Base-by-base conservation (phyloP, 2,888 invertebrate species). In the Trichopria drosophilae region DNA sequence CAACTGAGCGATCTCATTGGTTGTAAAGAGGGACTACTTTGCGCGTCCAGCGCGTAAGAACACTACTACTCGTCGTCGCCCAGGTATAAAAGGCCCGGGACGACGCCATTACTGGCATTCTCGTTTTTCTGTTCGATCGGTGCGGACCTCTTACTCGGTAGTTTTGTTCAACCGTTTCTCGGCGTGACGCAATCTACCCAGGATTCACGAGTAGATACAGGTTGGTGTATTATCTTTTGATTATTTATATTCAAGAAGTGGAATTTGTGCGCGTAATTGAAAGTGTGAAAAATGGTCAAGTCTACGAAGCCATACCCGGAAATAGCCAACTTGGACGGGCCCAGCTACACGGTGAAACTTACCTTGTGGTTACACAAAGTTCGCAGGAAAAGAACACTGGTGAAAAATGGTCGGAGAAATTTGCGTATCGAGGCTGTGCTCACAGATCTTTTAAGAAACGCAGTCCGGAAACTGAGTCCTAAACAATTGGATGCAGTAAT, bases 371-470 rank as follows among this genome's bases (percentile, higher is more conserved):
- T 85, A 67, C 79, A 78, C 52, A 78, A 80, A 78, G 81, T 85
- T 63, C 82, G 81, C 76, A 77, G 73, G 71, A 85, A 85, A 78
- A n/a, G n/a, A n/a, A n/a, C n/a, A 66, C n/a, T n/a, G n/a, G n/a
- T n/a, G n/a, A n/a, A 7, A 12, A 81, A 78, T 75, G 80, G 78
- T 67, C 81, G 79, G 61, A 81, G 81, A 64, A 81, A 85, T 72
- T 75, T 84, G 57, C 79, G 84, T 61, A 77, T 84, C 62, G 82
- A 85, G 73, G 85, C 85, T 61, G 81, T 86, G 65, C 78, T 86
- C 68, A 79, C 81, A 60, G 77, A 78, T 67, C 81, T 85, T 31
- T 72, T 85, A 45, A 69, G 68, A 55, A 80, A 80, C 58, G 85
- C 85, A 3, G 82, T 85, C 67, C 75, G 72, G 58, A 82, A 84